Evolutionary conservation across 2,888 invertebrate genomes (phyloP), one percentile per base, ranked within the genome.

Genomic region (Meghimatium bilineatum): DNA sequence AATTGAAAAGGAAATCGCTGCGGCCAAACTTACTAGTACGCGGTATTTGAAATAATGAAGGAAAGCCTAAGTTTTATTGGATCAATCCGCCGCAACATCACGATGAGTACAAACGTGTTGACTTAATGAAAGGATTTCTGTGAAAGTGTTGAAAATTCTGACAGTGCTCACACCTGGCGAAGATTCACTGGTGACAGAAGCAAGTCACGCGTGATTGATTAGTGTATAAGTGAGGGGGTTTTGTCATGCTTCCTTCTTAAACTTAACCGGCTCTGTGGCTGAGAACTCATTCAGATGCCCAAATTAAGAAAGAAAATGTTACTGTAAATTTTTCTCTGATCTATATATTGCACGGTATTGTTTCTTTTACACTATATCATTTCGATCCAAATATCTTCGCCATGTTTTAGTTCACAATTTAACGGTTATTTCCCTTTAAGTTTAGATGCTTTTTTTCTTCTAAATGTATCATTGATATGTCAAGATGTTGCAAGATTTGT

Each of bases 71-170:
- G n/a, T 66, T 29, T 66, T 8, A 29, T 32, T 32, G 14, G 17
- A 66, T 29, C 32, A 66, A 32, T 32, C 66, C 8, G 66, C 32
- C 12, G 0, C 1, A 32, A 17, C 14, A 17, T 66, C 2, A 32
- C 14, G 29, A 2, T 29, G 12, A 2, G 29, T 1, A 1, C 14
- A 29, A 5, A 14, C 66, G 32, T 1, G 60, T n/a, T 1, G 32
- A 32, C 32, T 66, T 29, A 66, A 66, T 66, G 66, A 66, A 66
- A 66, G 17, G 60, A 63, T 63, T 63, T n/a, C 60, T 63, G 60
- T 1, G 32, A 29, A 29, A 32, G 32, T 23, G 23, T 63, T 63
- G 29, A 3, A 6, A 17, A 32, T 32, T 10, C 17, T 17, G 66
- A 3, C 29, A 32, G 32, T 5, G 66, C 32, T 32, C 32, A 12